Percentiles rank a stretch among this genome's conserved stretches.
phyloP scores from a whole-genome alignment of 2,797 vertebrate genomes.

The Lacerta agilis region DNA sequence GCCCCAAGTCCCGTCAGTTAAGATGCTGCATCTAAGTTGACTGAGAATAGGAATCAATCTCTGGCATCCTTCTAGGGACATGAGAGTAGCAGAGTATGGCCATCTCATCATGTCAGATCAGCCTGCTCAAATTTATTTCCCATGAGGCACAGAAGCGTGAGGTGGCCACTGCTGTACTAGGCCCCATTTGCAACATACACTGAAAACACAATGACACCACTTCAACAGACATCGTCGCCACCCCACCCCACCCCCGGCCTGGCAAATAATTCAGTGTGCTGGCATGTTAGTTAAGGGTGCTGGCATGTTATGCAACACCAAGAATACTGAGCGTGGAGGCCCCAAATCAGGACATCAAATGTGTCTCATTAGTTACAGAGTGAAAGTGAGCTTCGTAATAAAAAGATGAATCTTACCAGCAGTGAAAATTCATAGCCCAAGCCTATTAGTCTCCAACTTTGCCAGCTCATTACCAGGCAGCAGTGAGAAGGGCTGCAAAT shows the following conservation, averaged over 20 bases:
- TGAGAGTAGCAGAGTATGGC: too few species aligned
- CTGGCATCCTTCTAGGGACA: background rate
- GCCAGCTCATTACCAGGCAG: background rate
- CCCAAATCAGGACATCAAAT: background rate
- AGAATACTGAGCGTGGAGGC: background rate
- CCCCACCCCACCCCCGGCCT: too few species aligned
- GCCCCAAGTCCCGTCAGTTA: background rate
- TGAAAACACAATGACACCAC: too few species aligned
- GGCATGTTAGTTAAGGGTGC: too few species aligned
- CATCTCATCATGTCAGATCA: too few species aligned
- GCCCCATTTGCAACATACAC: too few species aligned
- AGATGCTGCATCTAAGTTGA: background rate
- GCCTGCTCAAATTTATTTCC: background rate
- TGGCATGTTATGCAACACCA: too few species aligned
- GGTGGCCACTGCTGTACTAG: too few species aligned
- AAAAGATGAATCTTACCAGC: background rate
- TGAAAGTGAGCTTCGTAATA: background rate
- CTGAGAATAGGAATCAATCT: background rate
- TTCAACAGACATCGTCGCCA: too few species aligned
- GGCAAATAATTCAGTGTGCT: too few species aligned
- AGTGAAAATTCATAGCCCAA: background rate
- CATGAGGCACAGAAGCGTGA: too few species aligned
- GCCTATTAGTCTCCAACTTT: background rate
- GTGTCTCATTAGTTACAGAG: too few species aligned
- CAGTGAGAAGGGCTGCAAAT: background rate